phyloP scores from a whole-genome alignment of 2,113 vertebrate genomes.

The Ursus arctos region DNA sequence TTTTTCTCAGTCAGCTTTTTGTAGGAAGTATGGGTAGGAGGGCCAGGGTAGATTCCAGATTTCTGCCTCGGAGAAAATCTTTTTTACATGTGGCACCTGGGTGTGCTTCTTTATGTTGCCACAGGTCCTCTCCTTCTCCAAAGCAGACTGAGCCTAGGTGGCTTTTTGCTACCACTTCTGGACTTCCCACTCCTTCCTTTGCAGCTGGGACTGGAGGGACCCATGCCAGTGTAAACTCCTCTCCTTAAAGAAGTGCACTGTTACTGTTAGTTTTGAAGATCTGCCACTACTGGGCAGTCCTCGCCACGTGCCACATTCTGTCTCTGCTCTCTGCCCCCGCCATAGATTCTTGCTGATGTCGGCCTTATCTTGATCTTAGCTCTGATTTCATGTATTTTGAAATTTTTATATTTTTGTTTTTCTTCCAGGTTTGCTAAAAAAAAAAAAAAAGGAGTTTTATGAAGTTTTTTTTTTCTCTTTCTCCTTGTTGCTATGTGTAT shows the following conservation, averaged over 20 bases:
- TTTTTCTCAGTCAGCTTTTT: background rate
- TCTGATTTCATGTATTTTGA: background rate
- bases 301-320: background rate
- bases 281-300: background rate
- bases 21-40: background rate
- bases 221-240: background rate
- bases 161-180: background rate
- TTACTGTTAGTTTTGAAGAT: background rate
- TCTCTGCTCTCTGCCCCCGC: background rate
- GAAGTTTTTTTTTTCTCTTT: background rate
- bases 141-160: background rate
- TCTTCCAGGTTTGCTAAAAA: background rate
- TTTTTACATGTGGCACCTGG: background rate
- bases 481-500: background rate
- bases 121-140: background rate
- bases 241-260: background rate
- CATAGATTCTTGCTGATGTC: background rate
- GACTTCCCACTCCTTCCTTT: background rate
- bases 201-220: background rate
- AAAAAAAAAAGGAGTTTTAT: background rate
- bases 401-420: constrained; percentile 1
- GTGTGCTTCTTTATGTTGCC: background rate
- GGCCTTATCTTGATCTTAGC: background rate
- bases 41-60: background rate
- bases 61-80: background rate